Percentiles rank a stretch among this genome's conserved stretches.
Evolutionary conservation across 2,113 vertebrate species (phyloP).

Genomic region (Hylia prasina): DNA sequence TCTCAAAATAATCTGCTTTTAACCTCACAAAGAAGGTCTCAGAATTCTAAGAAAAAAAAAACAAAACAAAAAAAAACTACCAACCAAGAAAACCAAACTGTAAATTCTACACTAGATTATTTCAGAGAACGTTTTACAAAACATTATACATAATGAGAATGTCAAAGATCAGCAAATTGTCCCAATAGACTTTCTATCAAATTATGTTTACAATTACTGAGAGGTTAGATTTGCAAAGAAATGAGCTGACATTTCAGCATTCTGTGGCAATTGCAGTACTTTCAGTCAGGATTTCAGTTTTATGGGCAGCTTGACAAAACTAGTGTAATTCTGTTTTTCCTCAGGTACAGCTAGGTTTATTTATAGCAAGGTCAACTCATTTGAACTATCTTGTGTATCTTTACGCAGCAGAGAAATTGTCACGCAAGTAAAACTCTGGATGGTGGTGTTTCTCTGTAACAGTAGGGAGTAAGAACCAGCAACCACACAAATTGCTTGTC

Average conservation of each 20-base stretch:
- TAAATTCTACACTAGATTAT: not conserved
- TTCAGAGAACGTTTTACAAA: conserved; percentile 12
- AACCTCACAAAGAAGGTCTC: not conserved
- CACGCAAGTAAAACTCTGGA: not conserved
- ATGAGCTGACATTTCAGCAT: conserved; percentile 30
- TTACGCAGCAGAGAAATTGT: conserved; percentile 15
- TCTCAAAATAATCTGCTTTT: not conserved
- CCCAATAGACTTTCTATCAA: conserved; percentile 25
- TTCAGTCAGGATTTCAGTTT: conserved; percentile 9
- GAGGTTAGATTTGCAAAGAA: conserved; percentile 3
- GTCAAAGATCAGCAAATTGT: conserved; percentile 12
- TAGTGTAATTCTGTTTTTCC: conserved; percentile 14
- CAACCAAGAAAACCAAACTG: not conserved
- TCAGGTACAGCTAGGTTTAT: not conserved
- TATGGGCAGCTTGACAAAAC: not conserved
- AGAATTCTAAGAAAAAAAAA: not conserved
- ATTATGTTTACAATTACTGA: conserved; percentile 26
- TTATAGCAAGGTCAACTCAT: conserved; percentile 14
- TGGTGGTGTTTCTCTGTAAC: not conserved
- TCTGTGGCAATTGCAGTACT: not conserved
- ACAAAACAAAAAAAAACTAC: not conserved
- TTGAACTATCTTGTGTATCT: not conserved
- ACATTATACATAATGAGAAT: not conserved
- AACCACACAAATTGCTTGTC: conserved; percentile 13
- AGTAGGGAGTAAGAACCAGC: not conserved